Conservation (phyloP, 2,113 vertebrate genomes). For the Polyodon spathula region DNA sequence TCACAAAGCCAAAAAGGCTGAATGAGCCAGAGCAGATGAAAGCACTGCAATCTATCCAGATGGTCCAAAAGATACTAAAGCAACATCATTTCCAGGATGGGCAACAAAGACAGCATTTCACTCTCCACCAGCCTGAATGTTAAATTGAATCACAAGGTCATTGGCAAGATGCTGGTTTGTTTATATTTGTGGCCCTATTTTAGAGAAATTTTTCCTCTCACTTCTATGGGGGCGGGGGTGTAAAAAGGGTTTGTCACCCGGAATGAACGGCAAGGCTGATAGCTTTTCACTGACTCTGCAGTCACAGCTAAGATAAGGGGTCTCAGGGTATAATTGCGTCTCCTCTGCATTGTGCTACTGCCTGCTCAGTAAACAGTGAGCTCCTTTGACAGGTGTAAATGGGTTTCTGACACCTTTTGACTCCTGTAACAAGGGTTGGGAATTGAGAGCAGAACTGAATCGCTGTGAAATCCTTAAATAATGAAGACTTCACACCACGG, state of each 20-base stretch:
- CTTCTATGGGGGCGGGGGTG: too few relatives aligned
- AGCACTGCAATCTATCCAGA: background rate
- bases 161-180: background rate
- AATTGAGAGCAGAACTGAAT: background rate
- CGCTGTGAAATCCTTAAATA: background rate
- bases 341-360: background rate
- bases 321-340: constrained; percentile 11
- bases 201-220: background rate
- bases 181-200: background rate
- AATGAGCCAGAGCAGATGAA: background rate
- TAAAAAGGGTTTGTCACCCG: constrained; percentile 2
- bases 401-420: constrained; percentile 4
- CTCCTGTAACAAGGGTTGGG: background rate
- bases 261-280: background rate
- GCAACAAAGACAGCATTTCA: background rate
- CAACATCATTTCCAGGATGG: background rate
- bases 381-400: constrained; percentile 4
- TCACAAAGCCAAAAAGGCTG: background rate
- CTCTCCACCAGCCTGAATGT: background rate
- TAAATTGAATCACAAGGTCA: background rate
- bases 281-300: constrained; percentile 4
- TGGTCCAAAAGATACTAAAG: background rate
- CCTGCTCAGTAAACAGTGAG: constrained; percentile 3
- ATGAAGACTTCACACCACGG: background rate
- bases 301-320: constrained; percentile 6